Conservation (phyloP, 2,888 invertebrate genomes). For the Thumatha senex region DNA sequence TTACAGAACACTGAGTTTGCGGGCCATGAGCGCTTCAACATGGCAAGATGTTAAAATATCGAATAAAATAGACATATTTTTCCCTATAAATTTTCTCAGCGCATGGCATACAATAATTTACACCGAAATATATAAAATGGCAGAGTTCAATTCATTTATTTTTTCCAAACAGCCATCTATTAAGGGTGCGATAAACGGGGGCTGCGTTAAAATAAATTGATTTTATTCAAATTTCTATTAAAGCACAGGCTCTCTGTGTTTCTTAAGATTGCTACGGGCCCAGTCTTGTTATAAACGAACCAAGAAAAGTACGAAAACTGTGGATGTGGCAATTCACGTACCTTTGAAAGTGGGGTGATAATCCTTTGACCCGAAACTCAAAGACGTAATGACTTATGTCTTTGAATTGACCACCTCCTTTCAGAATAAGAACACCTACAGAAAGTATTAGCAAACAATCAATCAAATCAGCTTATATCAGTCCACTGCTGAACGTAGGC, state of each 20-base stretch:
- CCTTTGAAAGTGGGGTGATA: no score
- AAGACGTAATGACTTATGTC: no score
- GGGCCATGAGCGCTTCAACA: no score
- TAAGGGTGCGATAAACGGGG: conserved; percentile 73
- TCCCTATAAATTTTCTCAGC: conserved; percentile 15
- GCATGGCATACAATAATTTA: conserved; percentile 25
- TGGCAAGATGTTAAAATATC: not conserved
- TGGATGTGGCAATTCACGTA: not conserved
- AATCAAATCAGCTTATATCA: no score
- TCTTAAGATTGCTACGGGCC: conserved; percentile 70
- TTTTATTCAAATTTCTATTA: conserved; percentile 82
- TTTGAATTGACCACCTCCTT: no score
- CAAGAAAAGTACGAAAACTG: conserved; percentile 13
- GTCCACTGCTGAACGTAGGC: no score
- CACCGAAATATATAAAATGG: conserved; percentile 20
- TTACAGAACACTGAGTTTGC: no score
- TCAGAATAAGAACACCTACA: no score
- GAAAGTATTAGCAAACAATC: no score
- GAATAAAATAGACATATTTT: conserved; percentile 13
- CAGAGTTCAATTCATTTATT: conserved; percentile 59
- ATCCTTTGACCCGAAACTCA: not conserved
- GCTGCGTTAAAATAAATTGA: conserved; percentile 78
- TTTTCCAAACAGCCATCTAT: conserved; percentile 69
- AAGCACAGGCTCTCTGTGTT: conserved; percentile 66
- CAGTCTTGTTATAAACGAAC: conserved; percentile 40